Conservation (phyloP, 2,797 vertebrate genomes). For the Yasuhikotakia modesta region DNA sequence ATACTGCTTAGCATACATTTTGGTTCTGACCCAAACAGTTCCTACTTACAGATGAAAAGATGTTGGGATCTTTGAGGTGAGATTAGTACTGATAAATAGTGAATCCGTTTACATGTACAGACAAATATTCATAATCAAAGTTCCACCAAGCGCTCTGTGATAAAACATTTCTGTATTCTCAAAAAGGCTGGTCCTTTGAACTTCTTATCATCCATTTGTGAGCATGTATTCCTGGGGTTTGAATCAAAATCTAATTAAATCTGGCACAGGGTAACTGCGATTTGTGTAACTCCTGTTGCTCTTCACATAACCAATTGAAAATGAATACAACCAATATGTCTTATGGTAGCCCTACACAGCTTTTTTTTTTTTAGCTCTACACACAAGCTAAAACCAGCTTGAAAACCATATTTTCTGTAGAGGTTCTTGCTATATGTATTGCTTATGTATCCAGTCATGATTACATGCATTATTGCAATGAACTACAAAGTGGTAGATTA, state of each 20-base stretch:
- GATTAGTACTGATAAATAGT: not conserved
- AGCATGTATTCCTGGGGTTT: not conserved
- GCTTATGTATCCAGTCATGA: not conserved
- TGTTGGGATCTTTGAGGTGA: not conserved
- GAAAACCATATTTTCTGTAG: not conserved
- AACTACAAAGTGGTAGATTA: not conserved
- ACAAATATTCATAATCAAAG: not conserved
- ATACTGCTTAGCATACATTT: not conserved
- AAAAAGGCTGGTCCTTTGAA: not conserved
- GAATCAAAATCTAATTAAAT: not conserved
- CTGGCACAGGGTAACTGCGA: not conserved
- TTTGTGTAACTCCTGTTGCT: not conserved
- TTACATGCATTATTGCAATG: not conserved
- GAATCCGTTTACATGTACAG: not conserved
- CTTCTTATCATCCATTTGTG: not conserved
- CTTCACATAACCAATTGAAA: not conserved
- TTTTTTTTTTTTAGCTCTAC: too few relatives aligned
- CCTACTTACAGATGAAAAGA: not conserved
- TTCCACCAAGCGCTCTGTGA: not conserved
- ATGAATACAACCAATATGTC: constrained; percentile 2
- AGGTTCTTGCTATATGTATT: not conserved
- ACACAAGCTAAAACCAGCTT: too few relatives aligned
- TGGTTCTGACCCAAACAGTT: not conserved
- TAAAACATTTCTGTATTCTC: not conserved
- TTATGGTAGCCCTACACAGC: not conserved